Evolutionary conservation across 2,113 vertebrate species (phyloP), one percentile per base, ranked within the genome.

Genomic region (Anhinga anhinga): DNA sequence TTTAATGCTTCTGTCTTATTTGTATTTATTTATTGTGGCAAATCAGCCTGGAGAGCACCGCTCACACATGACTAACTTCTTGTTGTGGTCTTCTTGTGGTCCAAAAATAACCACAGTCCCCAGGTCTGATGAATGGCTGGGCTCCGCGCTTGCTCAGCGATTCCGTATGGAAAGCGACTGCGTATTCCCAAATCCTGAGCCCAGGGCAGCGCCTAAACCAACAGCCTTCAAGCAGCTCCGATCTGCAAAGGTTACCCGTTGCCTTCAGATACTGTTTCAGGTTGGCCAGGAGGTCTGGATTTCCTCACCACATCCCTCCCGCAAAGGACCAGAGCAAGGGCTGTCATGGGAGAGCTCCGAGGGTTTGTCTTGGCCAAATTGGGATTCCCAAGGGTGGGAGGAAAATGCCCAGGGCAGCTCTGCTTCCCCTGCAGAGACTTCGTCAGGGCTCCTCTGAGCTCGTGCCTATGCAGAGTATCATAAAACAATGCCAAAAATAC

Each of bases 11-110:
- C 86, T 84, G 27, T 27, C 80, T 92, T 76, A 38, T 56, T 95
- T 95, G 86, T 83, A 21, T 86, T 65, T 92, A 83, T 88, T 95
- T 92, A 32, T 86, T 59, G 78, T 86, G 87, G 76, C 50, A 58
- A 59, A 63, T 59, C 73, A 86, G 86, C 63, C 58, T 50, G 66
- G 61, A 58, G 66, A 88, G 9, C 16, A 8, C 40, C 0, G 4
- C 79, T 92, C 59, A 66, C 59, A 53, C 26, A 71, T 44, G 50
- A 71, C 61, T 67, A 59, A 74, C 69, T 29, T 52, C 66, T 87
- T 74, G 10, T 69, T 86, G 78, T 67, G 61, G 55, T 86, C 47
- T 79, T 93, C 59, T 50, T 18, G 16, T 32, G 52, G 34, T 55
- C 49, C 73, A 59, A 55, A 95, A 95, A 78, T 52, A 93, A 34